These are phyloP conservation scores for Phaetusa simplex DNA, from an alignment of 2,113 vertebrate genomes.

Conservation along the genomic window DNA sequence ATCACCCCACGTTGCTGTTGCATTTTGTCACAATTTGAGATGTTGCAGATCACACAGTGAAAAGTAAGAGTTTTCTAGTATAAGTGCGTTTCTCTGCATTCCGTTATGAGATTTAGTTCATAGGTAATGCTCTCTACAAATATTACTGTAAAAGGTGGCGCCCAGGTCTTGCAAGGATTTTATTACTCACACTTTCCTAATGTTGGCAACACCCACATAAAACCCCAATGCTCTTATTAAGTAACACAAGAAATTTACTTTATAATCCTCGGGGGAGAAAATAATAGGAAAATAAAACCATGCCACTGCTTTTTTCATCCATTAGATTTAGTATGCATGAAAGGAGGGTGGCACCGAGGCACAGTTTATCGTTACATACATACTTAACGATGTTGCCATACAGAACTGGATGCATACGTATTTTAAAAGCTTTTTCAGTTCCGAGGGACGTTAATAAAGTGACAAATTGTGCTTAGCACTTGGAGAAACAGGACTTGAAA, in stretches of 20 bases:
- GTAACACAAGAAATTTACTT: slow-evolving; percentile 55
- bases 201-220: slow-evolving; percentile 60
- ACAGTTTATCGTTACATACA: not conserved
- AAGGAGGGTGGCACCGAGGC: slow-evolving; percentile 12
- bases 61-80: not conserved
- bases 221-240: slow-evolving; percentile 61
- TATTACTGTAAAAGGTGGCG: slow-evolving; percentile 64
- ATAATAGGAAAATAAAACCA: slow-evolving; percentile 61
- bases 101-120: not conserved
- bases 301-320: slow-evolving; percentile 33
- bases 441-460: not conserved
- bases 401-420: not conserved
- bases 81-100: not conserved
- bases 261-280: slow-evolving; percentile 59
- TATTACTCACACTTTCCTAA: slow-evolving; percentile 62
- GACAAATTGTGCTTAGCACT: not conserved
- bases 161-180: slow-evolving; percentile 44
- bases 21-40: not conserved
- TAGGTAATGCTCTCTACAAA: slow-evolving; percentile 34
- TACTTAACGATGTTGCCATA: not conserved
- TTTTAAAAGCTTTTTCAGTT: not conserved
- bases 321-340: slow-evolving; percentile 44
- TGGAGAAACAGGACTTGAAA: slow-evolving; percentile 8
- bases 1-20: not conserved
- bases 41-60: not conserved